A percentile compares a stretch with the other conserved stretches of the same genome.
Conservation (phyloP, 2,888 invertebrate genomes). For the Tethea ocularis region DNA sequence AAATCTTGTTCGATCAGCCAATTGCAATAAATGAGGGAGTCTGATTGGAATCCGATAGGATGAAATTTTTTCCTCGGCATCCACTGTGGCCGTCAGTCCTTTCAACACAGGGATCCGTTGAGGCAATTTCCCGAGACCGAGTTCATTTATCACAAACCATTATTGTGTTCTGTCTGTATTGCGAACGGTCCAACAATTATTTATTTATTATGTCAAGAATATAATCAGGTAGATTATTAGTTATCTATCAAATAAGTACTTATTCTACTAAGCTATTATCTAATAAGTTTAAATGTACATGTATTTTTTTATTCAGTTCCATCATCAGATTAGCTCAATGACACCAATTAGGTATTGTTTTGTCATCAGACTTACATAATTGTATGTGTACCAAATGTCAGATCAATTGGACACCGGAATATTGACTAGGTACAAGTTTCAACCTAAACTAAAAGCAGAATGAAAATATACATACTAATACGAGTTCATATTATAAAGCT, state of each 20-base stretch:
- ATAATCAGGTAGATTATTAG: constrained; percentile 14
- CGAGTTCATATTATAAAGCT: no score
- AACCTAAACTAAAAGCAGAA: no score
- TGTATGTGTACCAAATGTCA: no score
- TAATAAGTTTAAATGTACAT: no score
- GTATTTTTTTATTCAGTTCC: no score
- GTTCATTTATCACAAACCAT: constrained; percentile 60
- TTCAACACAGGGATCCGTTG: constrained; percentile 45
- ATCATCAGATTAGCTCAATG: no score
- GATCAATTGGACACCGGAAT: no score
- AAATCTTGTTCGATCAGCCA: constrained; percentile 65
- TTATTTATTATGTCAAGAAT: not conserved
- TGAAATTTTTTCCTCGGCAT: constrained; percentile 58
- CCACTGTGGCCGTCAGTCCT: constrained; percentile 51
- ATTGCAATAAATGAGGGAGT: constrained; percentile 69
- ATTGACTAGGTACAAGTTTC: no score
- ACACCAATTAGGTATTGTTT: no score
- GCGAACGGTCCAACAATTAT: constrained; percentile 11
- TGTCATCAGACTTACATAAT: no score
- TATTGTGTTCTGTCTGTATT: constrained; percentile 50
- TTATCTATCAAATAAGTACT: constrained; percentile 18
- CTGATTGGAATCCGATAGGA: constrained; percentile 71
- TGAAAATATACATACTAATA: no score
- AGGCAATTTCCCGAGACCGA: constrained; percentile 55
- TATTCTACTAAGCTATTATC: constrained; percentile 27